Evolutionary conservation across 1,140 invertebrate species (phyloP), one percentile per base, ranked within the genome.

Genomic region (Cydia fagiglandana): DNA sequence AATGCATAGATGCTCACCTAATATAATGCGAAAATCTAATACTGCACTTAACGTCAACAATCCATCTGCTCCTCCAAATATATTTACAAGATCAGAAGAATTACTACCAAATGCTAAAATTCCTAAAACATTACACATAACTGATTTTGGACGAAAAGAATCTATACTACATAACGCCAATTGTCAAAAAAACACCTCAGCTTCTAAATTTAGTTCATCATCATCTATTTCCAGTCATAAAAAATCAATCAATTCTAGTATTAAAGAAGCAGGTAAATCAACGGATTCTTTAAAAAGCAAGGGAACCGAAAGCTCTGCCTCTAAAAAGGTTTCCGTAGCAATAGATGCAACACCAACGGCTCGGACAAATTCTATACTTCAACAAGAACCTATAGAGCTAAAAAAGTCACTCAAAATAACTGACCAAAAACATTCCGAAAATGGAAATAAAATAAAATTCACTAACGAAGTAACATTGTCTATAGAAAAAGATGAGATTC

Each of bases 331-430:
- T 6, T 96, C 95, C 0, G 95, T 96, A n/a, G 96, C 94, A 0
- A 93, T 97, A 17, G 96, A 97, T 88, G 96, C 96, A 0, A 97
- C 96, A 7, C 95, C 96, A 30, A 94, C 95, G 4, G 95, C 95
- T 2, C 93, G 96, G 78, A 96, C 95, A 4, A 94, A 94, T 76
- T 96, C 96, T 64, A 94, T 97, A 41, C 86, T 96, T 75, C 94
- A 95, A 82, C 96, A 96, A 90, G 94, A 96, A 83, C 96, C 96
- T 7, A 96, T 96, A 80, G 96, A 97, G 88, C 81, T 96, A 12
- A 92, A 93, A 2, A 96, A 95, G 87, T 95, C 94, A 45, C 87
- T 94, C 53, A 41, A 10, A 9, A 41, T 1, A 41, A 94, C 94
- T 80, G 87, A 89, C 61, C 68, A 64, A 77, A 86, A 79, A 86